These are phyloP conservation scores for Drosophila paramelanica DNA, from an alignment of 2,888 invertebrate genomes.

Conservation along the genomic window DNA sequence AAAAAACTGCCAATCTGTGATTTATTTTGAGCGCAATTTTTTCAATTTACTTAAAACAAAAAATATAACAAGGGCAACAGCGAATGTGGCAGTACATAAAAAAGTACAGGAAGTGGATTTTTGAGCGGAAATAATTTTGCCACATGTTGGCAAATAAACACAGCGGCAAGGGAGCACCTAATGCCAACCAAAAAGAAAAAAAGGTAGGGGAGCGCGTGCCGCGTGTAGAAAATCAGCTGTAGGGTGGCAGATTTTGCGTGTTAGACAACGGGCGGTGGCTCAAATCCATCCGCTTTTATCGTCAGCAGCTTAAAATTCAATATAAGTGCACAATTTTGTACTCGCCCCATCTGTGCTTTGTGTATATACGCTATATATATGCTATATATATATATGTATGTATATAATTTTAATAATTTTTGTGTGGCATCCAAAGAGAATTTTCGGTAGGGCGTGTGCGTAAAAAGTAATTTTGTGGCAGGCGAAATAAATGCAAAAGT, in stretches of 20 bases:
- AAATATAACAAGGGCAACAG: constrained; percentile 8
- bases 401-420: constrained; percentile 39
- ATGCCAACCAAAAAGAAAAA: not conserved
- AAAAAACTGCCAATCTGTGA: constrained; percentile 44
- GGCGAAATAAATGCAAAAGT: constrained; percentile 41
- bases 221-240: constrained; percentile 7
- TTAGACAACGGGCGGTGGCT: constrained; percentile 47
- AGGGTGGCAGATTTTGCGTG: constrained; percentile 18
- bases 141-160: constrained; percentile 76
- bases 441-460: constrained; percentile 14
- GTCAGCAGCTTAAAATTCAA: constrained; percentile 71
- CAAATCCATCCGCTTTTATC: constrained; percentile 56
- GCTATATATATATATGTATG: not conserved
- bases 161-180: constrained; percentile 28
- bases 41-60: constrained; percentile 69
- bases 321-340: constrained; percentile 58
- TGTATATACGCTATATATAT: constrained; percentile 1
- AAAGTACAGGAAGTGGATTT: constrained; percentile 72
- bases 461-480: constrained; percentile 52
- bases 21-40: constrained; percentile 50
- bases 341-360: constrained; percentile 37
- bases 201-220: not conserved
- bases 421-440: constrained; percentile 22
- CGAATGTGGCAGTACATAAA: constrained; percentile 35
- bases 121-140: constrained; percentile 80